Evolutionary conservation across 2,888 invertebrate species (phyloP), one percentile per base, ranked within the genome.

Genomic region (Sinelater perroti): DNA sequence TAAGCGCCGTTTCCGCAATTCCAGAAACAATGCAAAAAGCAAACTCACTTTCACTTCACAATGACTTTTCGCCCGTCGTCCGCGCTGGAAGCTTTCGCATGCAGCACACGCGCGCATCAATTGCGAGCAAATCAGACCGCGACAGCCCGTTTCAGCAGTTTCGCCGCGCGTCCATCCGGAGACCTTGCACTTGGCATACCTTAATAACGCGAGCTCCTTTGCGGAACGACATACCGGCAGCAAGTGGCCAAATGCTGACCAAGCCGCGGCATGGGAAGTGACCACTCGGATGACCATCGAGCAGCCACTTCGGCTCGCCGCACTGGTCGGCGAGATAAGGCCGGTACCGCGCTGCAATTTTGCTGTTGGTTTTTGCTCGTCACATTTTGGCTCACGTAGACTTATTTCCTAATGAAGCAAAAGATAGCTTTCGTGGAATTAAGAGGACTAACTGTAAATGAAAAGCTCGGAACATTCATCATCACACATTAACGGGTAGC

Each of bases 181-280:
- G 52, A 45, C 57, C 52, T 56, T 57, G 38, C 36, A 50, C 52
- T 52, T 52, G 40, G 38, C 51, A 57, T 56, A 28, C 56, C 53
- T 55, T 49, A 55, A 50, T 56, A 49, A 50, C 42, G 38, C 45
- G 28, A 44, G 52, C 40, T 50, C 31, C 38, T 28, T 35, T 21
- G 45, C 13, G 28, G 16, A 46, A 46, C 36, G 31, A 35, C 46
- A 45, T 28, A 31, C 36, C 24, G 30, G 30, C 30, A 33, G 44
- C 35, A 46, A 46, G 44, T 54, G 53, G 53, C 38, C 28, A 36
- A 50, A 54, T 46, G 53, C 53, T 45, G 53, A 45, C 53, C 53
- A 54, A 10, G 28, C 38, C 20, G 20, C 10, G 14, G 24, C 6
- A 40, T 18, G 18, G 36, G 36, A 18, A 36, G 16, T 36, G 18